Evolutionary conservation across 2,113 vertebrate genomes (phyloP).

Genomic region (Brachyhypopomus occidentalis): DNA sequence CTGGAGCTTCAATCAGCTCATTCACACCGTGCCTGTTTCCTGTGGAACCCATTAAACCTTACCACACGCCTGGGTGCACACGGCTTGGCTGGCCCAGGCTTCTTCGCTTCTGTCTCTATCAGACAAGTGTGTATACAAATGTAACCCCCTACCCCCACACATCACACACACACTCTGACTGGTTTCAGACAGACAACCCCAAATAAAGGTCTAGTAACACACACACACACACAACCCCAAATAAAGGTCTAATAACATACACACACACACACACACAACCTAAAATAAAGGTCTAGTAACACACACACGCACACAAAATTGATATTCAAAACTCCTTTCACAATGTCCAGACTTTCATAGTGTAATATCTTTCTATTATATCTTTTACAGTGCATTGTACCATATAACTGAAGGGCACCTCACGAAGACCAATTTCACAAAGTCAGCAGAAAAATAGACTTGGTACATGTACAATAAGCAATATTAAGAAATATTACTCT

Average conservation of each 20-base stretch:
- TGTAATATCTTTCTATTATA: background rate
- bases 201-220: constrained; percentile 44
- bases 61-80: constrained; percentile 43
- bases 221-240: constrained; percentile 23
- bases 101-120: constrained; percentile 11
- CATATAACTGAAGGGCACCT: too few relatives aligned
- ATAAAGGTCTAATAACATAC: background rate
- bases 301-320: background rate
- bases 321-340: background rate
- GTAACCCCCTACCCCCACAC: background rate
- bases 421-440: too few relatives aligned
- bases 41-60: constrained; percentile 55
- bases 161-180: background rate
- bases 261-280: background rate
- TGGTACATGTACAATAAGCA: too few relatives aligned
- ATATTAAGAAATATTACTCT: too few relatives aligned
- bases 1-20: constrained; percentile 74
- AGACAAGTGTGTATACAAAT: constrained; percentile 7
- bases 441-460: too few relatives aligned
- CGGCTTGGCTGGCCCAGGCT: background rate
- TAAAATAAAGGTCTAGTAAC: too few relatives aligned
- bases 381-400: background rate
- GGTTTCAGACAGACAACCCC: constrained; percentile 41
- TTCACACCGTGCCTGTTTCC: constrained; percentile 72
- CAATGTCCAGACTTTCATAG: too few relatives aligned